Evolutionary conservation across 1,140 invertebrate species (phyloP).

Genomic region (Ridgeia piscesae): DNA sequence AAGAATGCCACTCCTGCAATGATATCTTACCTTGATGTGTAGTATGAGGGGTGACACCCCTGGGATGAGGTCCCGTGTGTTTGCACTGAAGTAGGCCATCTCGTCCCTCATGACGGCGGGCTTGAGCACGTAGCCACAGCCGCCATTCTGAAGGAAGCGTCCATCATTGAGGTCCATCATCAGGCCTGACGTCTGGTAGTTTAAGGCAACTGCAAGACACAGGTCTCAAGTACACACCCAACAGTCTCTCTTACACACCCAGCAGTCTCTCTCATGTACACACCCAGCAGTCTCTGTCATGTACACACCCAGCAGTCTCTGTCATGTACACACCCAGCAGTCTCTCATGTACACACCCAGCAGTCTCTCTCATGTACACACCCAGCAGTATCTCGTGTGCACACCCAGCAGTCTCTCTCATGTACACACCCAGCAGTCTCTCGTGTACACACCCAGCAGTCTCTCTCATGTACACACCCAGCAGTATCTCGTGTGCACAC

Average conservation of each 20-base stretch:
- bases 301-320: too few species aligned
- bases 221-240: background rate
- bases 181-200: constrained; percentile 65
- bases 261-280: too few species aligned
- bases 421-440: too few species aligned
- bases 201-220: constrained; percentile 59
- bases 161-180: constrained; percentile 65
- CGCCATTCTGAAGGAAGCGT: constrained; percentile 67
- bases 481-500: too few species aligned
- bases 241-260: background rate
- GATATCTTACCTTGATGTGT: constrained; percentile 62
- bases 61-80: constrained; percentile 60
- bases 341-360: too few species aligned
- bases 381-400: too few species aligned
- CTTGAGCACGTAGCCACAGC: constrained; percentile 71
- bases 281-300: too few species aligned
- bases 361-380: too few species aligned
- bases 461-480: too few species aligned
- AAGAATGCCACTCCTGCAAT: constrained; percentile 64
- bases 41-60: constrained; percentile 64
- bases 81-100: constrained; percentile 60
- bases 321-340: too few species aligned
- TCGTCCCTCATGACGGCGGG: constrained; percentile 62
- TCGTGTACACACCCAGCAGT: too few species aligned
- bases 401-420: too few species aligned